Evolutionary conservation across 2,113 vertebrate genomes (phyloP).

Genomic region (Alethe castanea): DNA sequence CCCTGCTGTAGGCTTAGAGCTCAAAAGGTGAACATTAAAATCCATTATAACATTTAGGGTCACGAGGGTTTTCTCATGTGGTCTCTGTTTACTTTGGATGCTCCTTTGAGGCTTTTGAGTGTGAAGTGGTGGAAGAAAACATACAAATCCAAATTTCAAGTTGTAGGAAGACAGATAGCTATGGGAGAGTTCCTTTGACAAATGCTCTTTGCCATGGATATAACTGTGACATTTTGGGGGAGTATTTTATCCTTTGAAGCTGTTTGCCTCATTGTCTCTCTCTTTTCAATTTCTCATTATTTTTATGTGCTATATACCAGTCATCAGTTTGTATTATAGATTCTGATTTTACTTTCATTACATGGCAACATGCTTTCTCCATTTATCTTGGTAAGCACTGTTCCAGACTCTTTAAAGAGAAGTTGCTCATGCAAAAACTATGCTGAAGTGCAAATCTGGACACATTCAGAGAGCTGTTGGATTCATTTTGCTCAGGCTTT

Average conservation of each 20-base stretch:
- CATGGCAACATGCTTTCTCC: slow-evolving; percentile 25
- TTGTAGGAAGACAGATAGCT: not conserved
- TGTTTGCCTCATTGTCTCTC: not conserved
- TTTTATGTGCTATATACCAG: not conserved
- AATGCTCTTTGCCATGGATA: not conserved
- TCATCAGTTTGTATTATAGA: not conserved
- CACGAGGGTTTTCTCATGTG: not conserved
- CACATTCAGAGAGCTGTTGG: slow-evolving; percentile 27
- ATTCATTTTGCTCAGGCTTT: slow-evolving; percentile 34
- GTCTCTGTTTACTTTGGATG: not conserved
- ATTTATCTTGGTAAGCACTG: slow-evolving; percentile 26
- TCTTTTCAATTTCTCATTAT: not conserved
- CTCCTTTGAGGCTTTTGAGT: not conserved
- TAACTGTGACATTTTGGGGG: not conserved
- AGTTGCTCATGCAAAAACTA: slow-evolving; percentile 55
- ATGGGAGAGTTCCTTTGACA: not conserved
- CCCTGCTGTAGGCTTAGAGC: not conserved
- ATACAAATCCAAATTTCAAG: not conserved
- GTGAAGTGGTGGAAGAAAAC: not conserved
- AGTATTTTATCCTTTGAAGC: not conserved
- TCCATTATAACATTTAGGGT: not conserved
- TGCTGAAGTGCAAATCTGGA: slow-evolving; percentile 44
- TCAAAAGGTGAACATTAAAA: not conserved
- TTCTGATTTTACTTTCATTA: slow-evolving; percentile 26
- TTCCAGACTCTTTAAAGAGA: slow-evolving; percentile 20